Evolutionary conservation across 2,888 invertebrate species (phyloP), one percentile per base, ranked within the genome.

Genomic region (Apantesis nais): DNA sequence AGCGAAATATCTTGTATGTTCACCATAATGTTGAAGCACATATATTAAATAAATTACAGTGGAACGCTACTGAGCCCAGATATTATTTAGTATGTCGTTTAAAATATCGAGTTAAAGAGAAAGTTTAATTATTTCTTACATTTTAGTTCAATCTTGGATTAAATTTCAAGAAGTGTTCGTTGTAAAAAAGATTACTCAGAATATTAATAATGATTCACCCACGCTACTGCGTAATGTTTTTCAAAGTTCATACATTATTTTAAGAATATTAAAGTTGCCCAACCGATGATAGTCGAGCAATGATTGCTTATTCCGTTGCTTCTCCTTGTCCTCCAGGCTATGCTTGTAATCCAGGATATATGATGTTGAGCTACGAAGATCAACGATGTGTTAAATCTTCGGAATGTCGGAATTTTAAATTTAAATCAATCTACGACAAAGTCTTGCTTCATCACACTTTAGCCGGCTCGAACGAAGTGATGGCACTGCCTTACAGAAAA

Each of bases 271-370:
- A n/a, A n/a, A n/a, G n/a, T n/a, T 41, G 19, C 8, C 12, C 39
- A 41, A 41, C 41, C n/a, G 73, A 83, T 39, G 88, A 90, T 22
- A 81, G 65, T 16, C 78, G 75, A 8, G 83, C 37, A 0, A 75
- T 78, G 0, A 29, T 19, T 14, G 5, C 14, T 0, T 66, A 66
- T 62, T 74, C 73, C 0, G 76, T 78, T 0, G 78, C 88, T 0
- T 75, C 70, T 29, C 86, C 85, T 0, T 91, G 91, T 34, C 83
- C 73, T 5, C 83, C 87, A n/a, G 70, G 62, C 12, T 70, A 66
- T 22, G 62, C 25, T 1, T 66, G 70, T 29, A 55, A 70, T 12
- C 31, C 62, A 4, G 70, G 70, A 62, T 62, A 70, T 29, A 44
- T 70, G 34, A 7, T 62, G 34, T 16, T 14, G 25, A 19, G 41